Percentiles rank a stretch among this genome's conserved stretches.
Evolutionary conservation across 2,113 vertebrate genomes (phyloP).

Genomic region (Phocoena sinus): DNA sequence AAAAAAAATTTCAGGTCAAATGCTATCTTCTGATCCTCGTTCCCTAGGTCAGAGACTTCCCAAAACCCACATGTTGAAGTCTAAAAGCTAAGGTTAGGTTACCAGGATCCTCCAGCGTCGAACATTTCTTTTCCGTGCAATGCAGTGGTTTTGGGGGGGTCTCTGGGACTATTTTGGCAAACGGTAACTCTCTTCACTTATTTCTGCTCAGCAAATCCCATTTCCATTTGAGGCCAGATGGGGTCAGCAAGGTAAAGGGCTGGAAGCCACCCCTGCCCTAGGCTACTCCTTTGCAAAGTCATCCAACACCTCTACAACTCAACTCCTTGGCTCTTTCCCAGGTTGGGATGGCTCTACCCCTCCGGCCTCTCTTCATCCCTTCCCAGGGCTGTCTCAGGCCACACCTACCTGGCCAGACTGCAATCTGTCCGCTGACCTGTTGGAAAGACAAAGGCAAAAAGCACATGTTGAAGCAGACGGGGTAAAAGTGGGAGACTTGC

Average conservation of each 20-base stretch:
- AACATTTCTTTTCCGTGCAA: not conserved
- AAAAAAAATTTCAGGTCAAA: constrained; percentile 37
- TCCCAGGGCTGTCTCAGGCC: constrained; percentile 40
- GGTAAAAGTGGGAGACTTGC: not conserved
- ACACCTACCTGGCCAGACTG: constrained; percentile 93
- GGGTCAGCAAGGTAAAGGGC: not conserved
- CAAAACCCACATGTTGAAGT: not conserved
- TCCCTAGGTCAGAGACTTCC: not conserved
- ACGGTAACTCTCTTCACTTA: not conserved
- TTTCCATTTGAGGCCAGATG: not conserved
- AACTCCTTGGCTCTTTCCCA: not conserved
- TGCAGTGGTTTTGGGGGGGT: not conserved
- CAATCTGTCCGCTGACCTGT: constrained; percentile 96
- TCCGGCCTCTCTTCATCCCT: not conserved
- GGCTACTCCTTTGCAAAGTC: not conserved
- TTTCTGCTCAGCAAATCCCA: not conserved
- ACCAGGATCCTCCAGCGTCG: not conserved
- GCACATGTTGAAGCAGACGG: constrained; percentile 43
- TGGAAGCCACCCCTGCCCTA: not conserved
- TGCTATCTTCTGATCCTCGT: constrained; percentile 46
- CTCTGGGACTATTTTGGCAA: not conserved
- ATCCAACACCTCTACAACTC: not conserved
- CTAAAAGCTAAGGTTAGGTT: not conserved
- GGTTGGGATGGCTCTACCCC: no score
- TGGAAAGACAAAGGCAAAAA: constrained; percentile 69